Evolutionary conservation across 2,797 vertebrate genomes (phyloP), one percentile per base, ranked within the genome.

Genomic region (Sebastes trivittatus): DNA sequence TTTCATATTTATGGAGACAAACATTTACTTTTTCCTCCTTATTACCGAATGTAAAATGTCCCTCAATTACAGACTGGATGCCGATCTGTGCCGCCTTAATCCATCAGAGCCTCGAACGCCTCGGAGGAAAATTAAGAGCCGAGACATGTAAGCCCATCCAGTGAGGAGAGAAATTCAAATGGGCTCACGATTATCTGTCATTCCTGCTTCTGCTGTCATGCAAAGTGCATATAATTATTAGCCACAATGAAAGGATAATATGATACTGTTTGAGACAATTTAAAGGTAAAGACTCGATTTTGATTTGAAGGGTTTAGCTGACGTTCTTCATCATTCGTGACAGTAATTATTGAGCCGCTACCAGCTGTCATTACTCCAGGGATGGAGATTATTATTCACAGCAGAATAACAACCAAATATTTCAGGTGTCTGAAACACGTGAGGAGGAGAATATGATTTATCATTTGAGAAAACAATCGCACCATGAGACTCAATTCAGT

Each of bases 81-180:
- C 75, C 13, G 60, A 85, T 87, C 59, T 80, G 76, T 59, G 84
- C 78, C n/a, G 64, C 85, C 58, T 88, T 85, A 76, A 87, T 88
- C 81, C 83, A 77, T 76, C 30, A 70, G 66, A 79, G 75, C 81
- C 76, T 78, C 4, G 0, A 70, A 80, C 18, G 76, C 76, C 68
- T 80, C 7, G 8, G 22, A 81, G 82, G 72, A 16, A 84, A 86
- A 86, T 83, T 74, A 77, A 75, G 84, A 90, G 67, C 65, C 5
- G 52, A 73, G 84, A 68, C 66, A 38, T 84, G 76, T 69, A 70
- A 81, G 64, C 66, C 20, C 70, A 70, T 81, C 83, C 64, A 56
- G 58, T n/a, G 61, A 61, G 65, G 66, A 71, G 69, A 25, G 55
- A 80, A 80, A 77, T 81, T 76, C 65, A 72, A 80, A 86, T 22